These are phyloP conservation scores for Papilio gigon DNA, from an alignment of 2,888 invertebrate genomes.

Conservation along the genomic window DNA sequence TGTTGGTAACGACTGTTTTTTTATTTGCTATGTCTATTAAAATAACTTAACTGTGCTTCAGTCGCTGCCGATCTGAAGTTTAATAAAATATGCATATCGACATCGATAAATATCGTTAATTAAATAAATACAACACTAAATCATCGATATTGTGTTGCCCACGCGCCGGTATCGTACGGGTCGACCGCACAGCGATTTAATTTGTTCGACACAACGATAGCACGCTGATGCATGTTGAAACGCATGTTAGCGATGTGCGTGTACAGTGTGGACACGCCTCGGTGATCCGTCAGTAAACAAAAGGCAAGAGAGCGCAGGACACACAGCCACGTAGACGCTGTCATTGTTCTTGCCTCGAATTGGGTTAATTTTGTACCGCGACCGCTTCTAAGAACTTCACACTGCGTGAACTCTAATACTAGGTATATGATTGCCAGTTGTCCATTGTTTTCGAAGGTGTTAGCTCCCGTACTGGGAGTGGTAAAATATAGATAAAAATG, in stretches of 20 bases:
- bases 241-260: slow-evolving; percentile 45
- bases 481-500: not conserved
- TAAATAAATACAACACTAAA: slow-evolving; percentile 27
- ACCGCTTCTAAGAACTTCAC: slow-evolving; percentile 35
- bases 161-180: slow-evolving; percentile 44
- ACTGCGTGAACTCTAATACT: slow-evolving; percentile 25
- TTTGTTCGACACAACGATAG: slow-evolving; percentile 46
- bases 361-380: slow-evolving; percentile 39
- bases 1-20: too few relatives aligned
- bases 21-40: too few relatives aligned
- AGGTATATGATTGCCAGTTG: slow-evolving; percentile 17
- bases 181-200: slow-evolving; percentile 49
- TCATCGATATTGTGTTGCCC: slow-evolving; percentile 43
- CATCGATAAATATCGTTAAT: not conserved
- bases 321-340: slow-evolving; percentile 22
- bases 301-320: slow-evolving; percentile 27
- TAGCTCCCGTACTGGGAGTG: not conserved
- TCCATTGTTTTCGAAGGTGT: not conserved
- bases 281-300: slow-evolving; percentile 42
- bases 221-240: slow-evolving; percentile 37
- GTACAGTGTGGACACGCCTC: slow-evolving; percentile 47
- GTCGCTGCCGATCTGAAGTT: too few relatives aligned
- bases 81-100: not conserved
- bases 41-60: too few relatives aligned
- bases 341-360: slow-evolving; percentile 40